These are phyloP conservation scores for Sebastes goodei DNA, from an alignment of 2,797 vertebrate genomes.

Conservation along the genomic window DNA sequence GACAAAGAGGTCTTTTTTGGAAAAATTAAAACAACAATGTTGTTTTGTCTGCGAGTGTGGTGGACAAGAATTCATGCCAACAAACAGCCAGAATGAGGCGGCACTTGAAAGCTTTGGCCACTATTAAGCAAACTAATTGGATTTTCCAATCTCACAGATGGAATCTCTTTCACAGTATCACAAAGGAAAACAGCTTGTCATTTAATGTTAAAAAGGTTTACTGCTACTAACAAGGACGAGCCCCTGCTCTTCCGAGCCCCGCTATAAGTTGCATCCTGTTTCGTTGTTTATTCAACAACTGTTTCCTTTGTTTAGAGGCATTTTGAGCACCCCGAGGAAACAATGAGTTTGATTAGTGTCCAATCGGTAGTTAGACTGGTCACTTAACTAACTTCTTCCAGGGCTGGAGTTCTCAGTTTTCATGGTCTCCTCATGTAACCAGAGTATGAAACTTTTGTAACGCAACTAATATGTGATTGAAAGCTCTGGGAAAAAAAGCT, in stretches of 20 bases:
- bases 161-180: slow-evolving; percentile 42
- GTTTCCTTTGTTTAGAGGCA: slow-evolving; percentile 3
- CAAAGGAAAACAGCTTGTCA: slow-evolving; percentile 31
- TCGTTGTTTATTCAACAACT: neutral
- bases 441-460: neutral
- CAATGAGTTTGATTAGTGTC: neutral
- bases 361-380: accelerated
- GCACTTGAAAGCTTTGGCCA: slow-evolving; percentile 48
- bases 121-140: slow-evolving; percentile 64
- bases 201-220: slow-evolving; percentile 14
- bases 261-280: slow-evolving; percentile 5
- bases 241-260: neutral
- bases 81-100: slow-evolving; percentile 35
- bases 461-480: neutral
- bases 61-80: slow-evolving; percentile 17
- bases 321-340: neutral
- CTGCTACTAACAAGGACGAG: slow-evolving; percentile 22
- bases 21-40: neutral
- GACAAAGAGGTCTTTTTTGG: neutral
- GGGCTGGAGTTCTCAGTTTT: neutral
- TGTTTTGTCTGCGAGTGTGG: slow-evolving; percentile 6
- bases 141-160: slow-evolving; percentile 25
- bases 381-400: neutral
- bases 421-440: neutral
- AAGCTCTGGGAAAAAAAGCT: neutral